phyloP scores from a whole-genome alignment of 1,140 invertebrate genomes.

The Zaprionus kolodkinae region DNA sequence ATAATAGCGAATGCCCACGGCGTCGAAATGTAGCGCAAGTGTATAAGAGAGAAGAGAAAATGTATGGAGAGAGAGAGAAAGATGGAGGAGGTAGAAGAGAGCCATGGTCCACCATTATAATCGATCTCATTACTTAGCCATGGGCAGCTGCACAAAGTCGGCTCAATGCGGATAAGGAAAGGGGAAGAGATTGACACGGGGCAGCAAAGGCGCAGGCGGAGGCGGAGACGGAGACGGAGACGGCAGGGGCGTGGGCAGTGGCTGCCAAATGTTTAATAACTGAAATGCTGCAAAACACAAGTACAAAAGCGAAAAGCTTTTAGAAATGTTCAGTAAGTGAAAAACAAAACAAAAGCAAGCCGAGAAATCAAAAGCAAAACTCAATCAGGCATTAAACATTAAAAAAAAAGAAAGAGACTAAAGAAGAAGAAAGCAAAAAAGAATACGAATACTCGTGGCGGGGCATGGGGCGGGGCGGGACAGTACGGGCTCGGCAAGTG shows the following conservation, averaged over 20 bases:
- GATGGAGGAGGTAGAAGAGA: constrained; percentile 26
- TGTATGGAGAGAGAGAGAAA: constrained; percentile 25
- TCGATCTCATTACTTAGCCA: constrained; percentile 80
- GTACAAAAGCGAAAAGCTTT: constrained; percentile 62
- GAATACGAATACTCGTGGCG: background rate
- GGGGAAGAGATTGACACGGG: background rate
- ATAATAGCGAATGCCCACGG: constrained; percentile 44
- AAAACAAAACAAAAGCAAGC: constrained; percentile 60
- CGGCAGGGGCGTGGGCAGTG: constrained; percentile 18
- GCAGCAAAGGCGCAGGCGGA: background rate
- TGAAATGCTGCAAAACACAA: constrained; percentile 69
- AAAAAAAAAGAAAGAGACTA: constrained; percentile 48
- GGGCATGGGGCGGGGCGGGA: background rate
- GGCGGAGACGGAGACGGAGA: no score
- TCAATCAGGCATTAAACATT: constrained; percentile 81
- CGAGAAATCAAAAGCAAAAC: constrained; percentile 71
- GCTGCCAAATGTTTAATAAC: constrained; percentile 70
- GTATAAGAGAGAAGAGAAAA: constrained; percentile 19
- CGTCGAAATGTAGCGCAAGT: constrained; percentile 56
- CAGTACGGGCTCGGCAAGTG: constrained; percentile 28
- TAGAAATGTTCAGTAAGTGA: constrained; percentile 57
- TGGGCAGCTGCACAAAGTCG: constrained; percentile 60
- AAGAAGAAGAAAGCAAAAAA: constrained; percentile 25
- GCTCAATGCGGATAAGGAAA: constrained; percentile 2
- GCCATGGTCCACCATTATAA: constrained; percentile 44